Conservation (phyloP, 2,797 vertebrate genomes). For the Okamejei kenojei region DNA sequence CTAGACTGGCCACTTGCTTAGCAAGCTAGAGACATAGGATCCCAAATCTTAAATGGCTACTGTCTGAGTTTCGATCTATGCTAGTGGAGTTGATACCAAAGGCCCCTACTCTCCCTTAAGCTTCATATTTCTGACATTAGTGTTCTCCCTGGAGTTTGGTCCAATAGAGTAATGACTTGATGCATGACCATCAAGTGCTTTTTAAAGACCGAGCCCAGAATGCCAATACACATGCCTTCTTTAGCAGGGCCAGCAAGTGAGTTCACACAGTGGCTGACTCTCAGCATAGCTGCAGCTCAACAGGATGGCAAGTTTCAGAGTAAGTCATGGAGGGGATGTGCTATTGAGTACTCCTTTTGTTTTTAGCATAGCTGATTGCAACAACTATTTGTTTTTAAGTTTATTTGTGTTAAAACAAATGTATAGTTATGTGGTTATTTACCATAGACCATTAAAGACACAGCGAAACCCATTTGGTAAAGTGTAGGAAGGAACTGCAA, state of each 20-base stretch:
- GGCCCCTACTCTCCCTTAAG: background rate
- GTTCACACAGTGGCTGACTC: background rate
- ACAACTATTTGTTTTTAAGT: background rate
- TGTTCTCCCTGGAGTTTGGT: background rate
- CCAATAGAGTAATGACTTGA: background rate
- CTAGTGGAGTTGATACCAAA: background rate
- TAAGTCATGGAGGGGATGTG: background rate
- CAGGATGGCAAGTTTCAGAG: background rate
- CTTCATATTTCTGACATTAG: background rate
- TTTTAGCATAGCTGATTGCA: background rate
- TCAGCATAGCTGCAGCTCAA: background rate
- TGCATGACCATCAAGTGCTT: background rate
- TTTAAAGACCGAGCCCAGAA: background rate
- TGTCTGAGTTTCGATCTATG: background rate
- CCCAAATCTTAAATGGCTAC: background rate
- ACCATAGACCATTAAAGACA: background rate
- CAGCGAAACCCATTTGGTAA: background rate
- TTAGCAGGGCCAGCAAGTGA: background rate
- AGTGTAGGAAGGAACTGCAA: background rate
- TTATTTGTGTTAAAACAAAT: background rate
- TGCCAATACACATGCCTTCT: background rate
- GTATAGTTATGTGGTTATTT: background rate
- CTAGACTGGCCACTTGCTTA: background rate
- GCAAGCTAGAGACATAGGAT: background rate
- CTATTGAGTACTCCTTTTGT: background rate